Evolutionary conservation across 2,888 invertebrate genomes (phyloP).

Genomic region (Brachycybe producta): DNA sequence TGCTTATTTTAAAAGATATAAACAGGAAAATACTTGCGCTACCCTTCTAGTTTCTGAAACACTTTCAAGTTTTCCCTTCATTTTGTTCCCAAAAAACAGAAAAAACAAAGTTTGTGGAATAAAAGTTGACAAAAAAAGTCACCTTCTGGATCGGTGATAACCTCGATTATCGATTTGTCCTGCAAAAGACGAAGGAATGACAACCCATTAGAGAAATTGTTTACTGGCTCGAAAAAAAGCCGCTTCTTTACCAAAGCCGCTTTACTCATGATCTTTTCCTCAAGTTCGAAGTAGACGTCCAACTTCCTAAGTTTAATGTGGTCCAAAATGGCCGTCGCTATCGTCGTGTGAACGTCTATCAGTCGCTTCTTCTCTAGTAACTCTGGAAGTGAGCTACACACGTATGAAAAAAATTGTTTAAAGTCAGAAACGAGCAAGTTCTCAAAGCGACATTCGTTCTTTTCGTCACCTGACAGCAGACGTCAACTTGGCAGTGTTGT

Average conservation of each 20-base stretch:
- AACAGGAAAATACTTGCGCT: background rate
- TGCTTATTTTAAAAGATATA: background rate
- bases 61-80: too few relatives aligned
- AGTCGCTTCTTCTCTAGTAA: constrained; percentile 91
- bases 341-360: constrained; percentile 97
- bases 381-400: constrained; percentile 65
- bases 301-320: constrained; percentile 61
- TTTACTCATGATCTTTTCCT: constrained; percentile 86
- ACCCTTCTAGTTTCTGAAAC: too few relatives aligned
- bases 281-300: constrained; percentile 92
- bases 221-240: background rate
- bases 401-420: constrained; percentile 7
- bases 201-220: background rate
- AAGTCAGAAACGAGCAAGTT: background rate
- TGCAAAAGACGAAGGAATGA: constrained; percentile 18
- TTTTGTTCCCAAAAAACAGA: too few relatives aligned
- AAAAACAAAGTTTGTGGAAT: too few relatives aligned
- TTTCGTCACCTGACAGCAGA: constrained; percentile 65
- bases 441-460: too few relatives aligned
- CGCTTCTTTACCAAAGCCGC: constrained; percentile 29
- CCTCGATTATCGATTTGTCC: constrained; percentile 74
- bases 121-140: too few relatives aligned
- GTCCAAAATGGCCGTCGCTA: constrained; percentile 61
- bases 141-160: constrained; percentile 64
- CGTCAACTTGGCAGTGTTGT: constrained; percentile 84